Conservation (phyloP, 2,888 invertebrate genomes). For the Conistra vaccinii region DNA sequence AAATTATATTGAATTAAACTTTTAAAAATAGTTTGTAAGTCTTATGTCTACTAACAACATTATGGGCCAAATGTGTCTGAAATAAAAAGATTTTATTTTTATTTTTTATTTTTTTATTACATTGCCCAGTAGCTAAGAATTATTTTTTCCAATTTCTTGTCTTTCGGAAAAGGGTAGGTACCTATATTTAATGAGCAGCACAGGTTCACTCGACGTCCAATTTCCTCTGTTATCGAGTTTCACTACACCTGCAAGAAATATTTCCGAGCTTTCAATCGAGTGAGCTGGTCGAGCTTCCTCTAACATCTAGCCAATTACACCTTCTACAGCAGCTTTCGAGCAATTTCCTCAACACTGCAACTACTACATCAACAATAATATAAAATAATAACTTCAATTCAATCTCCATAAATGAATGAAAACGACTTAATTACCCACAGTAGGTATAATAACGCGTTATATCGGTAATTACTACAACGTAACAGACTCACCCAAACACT, state of each 20-base stretch:
- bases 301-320: neutral
- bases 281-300: slow-evolving; percentile 18
- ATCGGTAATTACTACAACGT: slow-evolving; percentile 33
- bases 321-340: slow-evolving; percentile 34
- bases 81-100: too few relatives aligned
- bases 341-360: slow-evolving; percentile 25
- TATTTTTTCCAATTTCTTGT: slow-evolving; percentile 5
- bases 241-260: slow-evolving; percentile 8
- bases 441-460: slow-evolving; percentile 29
- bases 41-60: too few relatives aligned
- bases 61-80: too few relatives aligned
- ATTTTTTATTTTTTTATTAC: too few relatives aligned
- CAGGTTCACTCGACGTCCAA: slow-evolving; percentile 7
- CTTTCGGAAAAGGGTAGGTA: slow-evolving; percentile 3
- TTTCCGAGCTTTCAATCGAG: slow-evolving; percentile 8
- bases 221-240: slow-evolving; percentile 17
- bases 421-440: slow-evolving; percentile 35
- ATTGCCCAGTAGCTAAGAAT: neutral
- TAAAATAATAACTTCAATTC: slow-evolving; percentile 43
- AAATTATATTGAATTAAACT: too few relatives aligned
- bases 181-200: neutral
- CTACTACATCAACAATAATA: slow-evolving; percentile 28
- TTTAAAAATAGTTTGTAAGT: too few relatives aligned
- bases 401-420: slow-evolving; percentile 48
- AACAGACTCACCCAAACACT: slow-evolving; percentile 17